Conservation (phyloP, 35 echinoderm and acorn worm species). For the Lytechinus variegatus region DNA sequence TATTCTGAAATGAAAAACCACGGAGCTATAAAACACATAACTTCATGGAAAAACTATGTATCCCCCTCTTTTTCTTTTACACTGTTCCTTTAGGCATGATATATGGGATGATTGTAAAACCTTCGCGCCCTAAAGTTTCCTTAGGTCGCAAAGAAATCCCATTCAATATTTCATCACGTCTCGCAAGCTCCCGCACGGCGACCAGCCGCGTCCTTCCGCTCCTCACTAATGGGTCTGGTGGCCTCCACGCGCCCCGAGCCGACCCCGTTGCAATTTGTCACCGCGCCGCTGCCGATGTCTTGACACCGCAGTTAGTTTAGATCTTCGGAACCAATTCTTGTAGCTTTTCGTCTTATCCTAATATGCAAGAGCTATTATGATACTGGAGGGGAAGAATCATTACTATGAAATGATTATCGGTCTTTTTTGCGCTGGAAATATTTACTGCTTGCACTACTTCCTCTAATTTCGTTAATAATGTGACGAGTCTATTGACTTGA, state of each 20-base stretch:
- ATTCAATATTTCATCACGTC: conserved; percentile 40
- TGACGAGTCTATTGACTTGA: too few relatives aligned
- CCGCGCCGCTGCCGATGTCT: background rate
- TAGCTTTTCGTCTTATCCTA: too few relatives aligned
- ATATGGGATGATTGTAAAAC: conserved; percentile 13
- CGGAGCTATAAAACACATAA: background rate
- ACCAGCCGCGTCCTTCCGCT: conserved; percentile 17
- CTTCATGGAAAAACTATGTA: background rate
- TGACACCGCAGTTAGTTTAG: background rate
- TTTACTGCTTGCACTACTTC: background rate
- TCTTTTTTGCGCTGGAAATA: background rate
- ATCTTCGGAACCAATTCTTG: too few relatives aligned
- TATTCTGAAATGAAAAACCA: background rate
- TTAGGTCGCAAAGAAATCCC: background rate
- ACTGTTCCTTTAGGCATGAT: background rate
- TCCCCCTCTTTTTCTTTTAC: background rate
- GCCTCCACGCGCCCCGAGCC: conserved; percentile 33
- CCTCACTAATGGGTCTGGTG: conserved; percentile 27
- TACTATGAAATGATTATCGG: background rate
- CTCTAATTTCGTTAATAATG: background rate
- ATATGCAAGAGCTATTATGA: too few relatives aligned
- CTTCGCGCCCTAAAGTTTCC: conserved; percentile 14
- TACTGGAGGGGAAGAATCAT: too few relatives aligned
- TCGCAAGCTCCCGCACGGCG: background rate
- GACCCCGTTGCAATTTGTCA: conserved; percentile 56